These are phyloP conservation scores for Bolinopsis microptera DNA, from an alignment of 37 sponge, comb jelly and placozoan species.

Conservation along the genomic window DNA sequence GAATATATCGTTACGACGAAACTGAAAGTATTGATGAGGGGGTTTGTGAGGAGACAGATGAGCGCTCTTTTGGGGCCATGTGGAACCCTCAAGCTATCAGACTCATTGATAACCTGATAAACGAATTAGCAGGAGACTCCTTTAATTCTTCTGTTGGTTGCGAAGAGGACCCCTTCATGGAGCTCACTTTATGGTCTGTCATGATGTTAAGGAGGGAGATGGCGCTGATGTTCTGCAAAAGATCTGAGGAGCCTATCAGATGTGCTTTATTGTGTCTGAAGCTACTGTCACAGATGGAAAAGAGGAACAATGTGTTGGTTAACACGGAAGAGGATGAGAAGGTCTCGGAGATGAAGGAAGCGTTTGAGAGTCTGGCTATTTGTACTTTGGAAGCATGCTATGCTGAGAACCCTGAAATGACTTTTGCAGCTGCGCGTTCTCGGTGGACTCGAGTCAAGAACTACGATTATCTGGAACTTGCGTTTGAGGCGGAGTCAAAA, in stretches of 20 bases:
- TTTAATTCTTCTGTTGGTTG: neutral
- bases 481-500: slow-evolving; percentile 11
- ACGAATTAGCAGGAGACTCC: neutral
- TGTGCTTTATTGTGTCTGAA: slow-evolving; percentile 35
- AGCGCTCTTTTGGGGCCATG: neutral
- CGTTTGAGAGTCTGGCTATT: slow-evolving; percentile 2
- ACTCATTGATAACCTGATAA: neutral
- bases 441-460: neutral
- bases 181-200: neutral
- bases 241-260: slow-evolving; percentile 7
- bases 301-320: slow-evolving; percentile 15
- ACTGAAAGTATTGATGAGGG: neutral
- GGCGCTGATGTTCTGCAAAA: slow-evolving; percentile 12
- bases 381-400: slow-evolving; percentile 14
- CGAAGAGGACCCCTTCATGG: slow-evolving; percentile 34
- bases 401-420: slow-evolving; percentile 12
- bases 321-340: slow-evolving; percentile 22
- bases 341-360: neutral
- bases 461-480: slow-evolving; percentile 35
- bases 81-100: neutral
- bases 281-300: slow-evolving; percentile 9
- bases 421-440: neutral
- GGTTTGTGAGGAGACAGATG: neutral
- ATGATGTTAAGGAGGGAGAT: slow-evolving; percentile 19
- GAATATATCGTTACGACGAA: neutral